A percentile compares a stretch with the other conserved stretches of the same genome.
These are phyloP conservation scores for Fringilla coelebs DNA, from an alignment of 2,797 vertebrate genomes.

Conservation along the genomic window DNA sequence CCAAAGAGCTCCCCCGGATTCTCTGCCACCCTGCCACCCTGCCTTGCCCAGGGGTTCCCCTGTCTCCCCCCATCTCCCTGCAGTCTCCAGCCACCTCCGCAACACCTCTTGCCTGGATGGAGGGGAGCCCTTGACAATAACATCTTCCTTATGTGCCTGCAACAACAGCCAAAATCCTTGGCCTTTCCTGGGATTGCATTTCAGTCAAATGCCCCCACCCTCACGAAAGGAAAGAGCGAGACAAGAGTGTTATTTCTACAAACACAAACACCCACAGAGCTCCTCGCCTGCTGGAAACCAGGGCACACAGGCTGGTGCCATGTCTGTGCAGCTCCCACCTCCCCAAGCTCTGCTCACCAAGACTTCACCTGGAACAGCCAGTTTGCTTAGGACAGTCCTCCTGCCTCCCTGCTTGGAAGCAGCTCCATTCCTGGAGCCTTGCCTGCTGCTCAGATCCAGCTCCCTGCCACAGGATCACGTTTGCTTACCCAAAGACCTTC, in stretches of 20 bases:
- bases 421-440: not conserved
- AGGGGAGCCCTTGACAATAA: not conserved
- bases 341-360: not conserved
- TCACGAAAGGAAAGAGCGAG: not conserved
- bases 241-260: not conserved
- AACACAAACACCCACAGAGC: not conserved
- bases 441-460: accelerated
- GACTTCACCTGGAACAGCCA: not conserved
- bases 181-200: not conserved
- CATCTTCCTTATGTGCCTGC: not conserved
- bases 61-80: accelerated
- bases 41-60: not conserved
- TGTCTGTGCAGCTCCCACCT: not conserved
- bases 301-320: not conserved
- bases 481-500: not conserved
- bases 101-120: not conserved
- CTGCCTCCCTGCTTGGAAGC: not conserved
- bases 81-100: not conserved
- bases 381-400: not conserved
- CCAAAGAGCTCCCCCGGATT: not conserved
- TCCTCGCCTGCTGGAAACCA: accelerated
- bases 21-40: not conserved
- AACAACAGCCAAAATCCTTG: not conserved
- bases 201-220: not conserved
- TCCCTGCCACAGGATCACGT: accelerated